phyloP scores from a whole-genome alignment of 92 coral and sea anemone species.

The Siderastrea siderea region DNA sequence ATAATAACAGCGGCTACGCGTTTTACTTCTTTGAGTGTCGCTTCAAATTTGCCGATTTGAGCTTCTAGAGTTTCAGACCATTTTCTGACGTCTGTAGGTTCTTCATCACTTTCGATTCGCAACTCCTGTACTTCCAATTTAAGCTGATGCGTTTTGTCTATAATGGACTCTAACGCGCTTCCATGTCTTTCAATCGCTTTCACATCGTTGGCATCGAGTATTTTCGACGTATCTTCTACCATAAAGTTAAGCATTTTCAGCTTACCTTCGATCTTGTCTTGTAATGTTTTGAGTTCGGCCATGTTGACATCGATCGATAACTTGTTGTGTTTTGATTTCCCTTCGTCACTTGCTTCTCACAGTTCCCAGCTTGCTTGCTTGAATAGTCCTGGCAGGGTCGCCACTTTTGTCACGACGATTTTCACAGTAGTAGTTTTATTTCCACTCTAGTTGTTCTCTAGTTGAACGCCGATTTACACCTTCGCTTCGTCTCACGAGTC shows the following conservation, averaged over 20 bases:
- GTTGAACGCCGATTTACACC: no score
- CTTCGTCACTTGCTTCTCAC: no score
- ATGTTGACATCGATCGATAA: no score
- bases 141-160: conserved; percentile 26
- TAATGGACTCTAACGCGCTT: conserved; percentile 15
- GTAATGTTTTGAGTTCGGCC: no score
- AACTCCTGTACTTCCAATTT: conserved; percentile 31
- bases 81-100: conserved; percentile 14
- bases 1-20: conserved; percentile 25
- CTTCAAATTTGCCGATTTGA: conserved; percentile 32
- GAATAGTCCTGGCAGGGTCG: no score
- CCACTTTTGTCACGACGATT: no score
- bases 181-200: conserved; percentile 25
- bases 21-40: conserved; percentile 17
- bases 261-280: no score
- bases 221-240: conserved; percentile 7
- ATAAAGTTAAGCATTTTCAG: conserved; percentile 31
- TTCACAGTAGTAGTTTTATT: no score
- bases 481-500: no score
- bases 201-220: conserved; percentile 24
- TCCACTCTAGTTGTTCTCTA: no score
- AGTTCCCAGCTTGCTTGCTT: no score
- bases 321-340: no score
- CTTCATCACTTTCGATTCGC: conserved; percentile 43
- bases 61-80: conserved; percentile 42